phyloP scores from a whole-genome alignment of 2,113 vertebrate species.

The Saccopteryx bilineata region DNA sequence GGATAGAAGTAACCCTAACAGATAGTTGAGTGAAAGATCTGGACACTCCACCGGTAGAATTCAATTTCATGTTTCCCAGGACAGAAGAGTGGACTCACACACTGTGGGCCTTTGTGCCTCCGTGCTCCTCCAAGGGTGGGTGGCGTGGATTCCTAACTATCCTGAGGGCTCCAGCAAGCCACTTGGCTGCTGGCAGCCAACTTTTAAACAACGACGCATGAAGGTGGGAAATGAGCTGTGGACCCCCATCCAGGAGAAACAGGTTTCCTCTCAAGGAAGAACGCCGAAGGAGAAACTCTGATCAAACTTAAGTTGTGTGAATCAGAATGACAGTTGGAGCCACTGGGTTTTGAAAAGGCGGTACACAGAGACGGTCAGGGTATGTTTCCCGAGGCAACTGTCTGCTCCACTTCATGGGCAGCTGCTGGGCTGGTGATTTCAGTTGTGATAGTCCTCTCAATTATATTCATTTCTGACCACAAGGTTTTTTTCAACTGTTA shows the following conservation, averaged over 20 bases:
- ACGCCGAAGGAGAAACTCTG: constrained; percentile 74
- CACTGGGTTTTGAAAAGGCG: constrained; percentile 71
- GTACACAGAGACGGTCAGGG: not conserved
- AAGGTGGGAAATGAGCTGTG: constrained; percentile 60
- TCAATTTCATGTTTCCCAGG: not conserved
- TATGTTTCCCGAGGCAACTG: constrained; percentile 67
- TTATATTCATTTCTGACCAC: constrained; percentile 60
- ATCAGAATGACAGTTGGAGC: constrained; percentile 78
- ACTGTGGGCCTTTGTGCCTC: not conserved
- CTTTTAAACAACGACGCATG: constrained; percentile 57
- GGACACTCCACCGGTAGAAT: not conserved
- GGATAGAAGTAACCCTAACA: not conserved
- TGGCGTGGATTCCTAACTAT: not conserved
- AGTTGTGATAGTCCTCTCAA: constrained; percentile 72
- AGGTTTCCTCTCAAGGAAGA: constrained; percentile 41
- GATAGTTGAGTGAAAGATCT: not conserved
- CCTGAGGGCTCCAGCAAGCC: constrained; percentile 3
- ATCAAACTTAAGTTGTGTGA: constrained; percentile 70
- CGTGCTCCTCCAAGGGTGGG: not conserved
- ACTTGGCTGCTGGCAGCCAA: constrained; percentile 48
- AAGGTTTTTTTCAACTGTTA: constrained; percentile 58
- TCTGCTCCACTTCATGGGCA: constrained; percentile 40
- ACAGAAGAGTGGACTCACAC: fast-evolving
- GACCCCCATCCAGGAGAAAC: not conserved
- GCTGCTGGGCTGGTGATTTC: constrained; percentile 17